These are phyloP conservation scores for Allobates femoralis DNA, from an alignment of 2,797 vertebrate genomes.

Conservation along the genomic window DNA sequence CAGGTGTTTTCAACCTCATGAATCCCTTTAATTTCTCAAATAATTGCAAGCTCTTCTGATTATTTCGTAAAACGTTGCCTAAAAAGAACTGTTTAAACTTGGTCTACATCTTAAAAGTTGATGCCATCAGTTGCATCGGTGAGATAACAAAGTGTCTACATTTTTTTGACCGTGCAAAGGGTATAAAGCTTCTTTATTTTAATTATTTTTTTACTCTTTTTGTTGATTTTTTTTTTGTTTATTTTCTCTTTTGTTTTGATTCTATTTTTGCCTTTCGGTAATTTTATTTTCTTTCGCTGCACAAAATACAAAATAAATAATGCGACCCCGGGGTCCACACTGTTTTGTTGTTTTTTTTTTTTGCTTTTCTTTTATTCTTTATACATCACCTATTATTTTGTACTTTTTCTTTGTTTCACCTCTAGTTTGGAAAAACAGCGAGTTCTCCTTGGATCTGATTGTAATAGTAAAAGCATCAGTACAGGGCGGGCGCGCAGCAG, in stretches of 20 bases:
- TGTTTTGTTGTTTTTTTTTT: not conserved
- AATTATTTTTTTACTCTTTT: no score
- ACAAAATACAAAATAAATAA: not conserved
- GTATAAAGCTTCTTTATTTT: not conserved
- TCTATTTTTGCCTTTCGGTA: constrained; percentile 22
- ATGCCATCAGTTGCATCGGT: no score
- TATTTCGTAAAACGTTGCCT: no score
- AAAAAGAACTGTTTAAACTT: no score
- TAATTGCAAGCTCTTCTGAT: no score
- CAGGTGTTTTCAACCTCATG: no score
- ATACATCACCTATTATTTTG: not conserved
- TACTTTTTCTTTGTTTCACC: not conserved
- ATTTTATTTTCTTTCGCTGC: not conserved
- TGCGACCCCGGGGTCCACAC: not conserved
- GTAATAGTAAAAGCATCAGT: not conserved
- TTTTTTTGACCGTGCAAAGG: no score
- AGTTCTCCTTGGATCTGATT: not conserved
- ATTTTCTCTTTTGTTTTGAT: constrained; percentile 2
- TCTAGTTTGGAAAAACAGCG: constrained; percentile 12
- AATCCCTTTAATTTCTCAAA: no score
- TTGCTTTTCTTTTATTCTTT: not conserved
- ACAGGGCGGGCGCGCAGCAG: not conserved
- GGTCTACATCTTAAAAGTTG: no score
- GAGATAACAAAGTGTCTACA: no score
- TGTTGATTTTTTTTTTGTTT: not conserved